Evolutionary conservation across 2,797 vertebrate genomes (phyloP), one percentile per base, ranked within the genome.

Genomic region (Gobionotothen gibberifrons): DNA sequence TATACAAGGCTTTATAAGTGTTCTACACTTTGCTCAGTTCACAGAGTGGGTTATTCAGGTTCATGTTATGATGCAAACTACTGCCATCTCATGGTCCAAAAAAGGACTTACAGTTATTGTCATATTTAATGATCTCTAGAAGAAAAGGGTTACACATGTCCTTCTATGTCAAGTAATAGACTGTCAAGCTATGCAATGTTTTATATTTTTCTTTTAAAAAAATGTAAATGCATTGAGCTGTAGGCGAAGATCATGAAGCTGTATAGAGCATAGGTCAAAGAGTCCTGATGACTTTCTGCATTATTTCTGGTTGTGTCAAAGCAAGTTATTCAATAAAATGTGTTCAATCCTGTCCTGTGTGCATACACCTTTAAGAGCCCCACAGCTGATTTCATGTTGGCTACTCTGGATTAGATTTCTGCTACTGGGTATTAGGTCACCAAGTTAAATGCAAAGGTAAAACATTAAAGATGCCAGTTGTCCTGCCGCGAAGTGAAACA

Each of bases 61-160:
- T 21, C 3, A n/a, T 57, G 40, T 48, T n/a, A 42, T 52, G 36
- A 69, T 43, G 26, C 4, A 0, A 44, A 39, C 36, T 72, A 29
- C 65, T 79, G 83, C 71, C 78, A 78, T 60, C 76, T 60, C 4
- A 51, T 78, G 81, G 72, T 64, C n/a, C 9, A 44, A 54, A 8
- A 26, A 10, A 49, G 26, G 26, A 19, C 1, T 4, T 19, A 2
- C 12, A 42, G 17, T 21, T 51, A 15, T 5, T 49, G 15, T 71
- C 21, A 43, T 15, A 7, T 48, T 49, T 14, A 5, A 26, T 46
- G 21, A 13, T 48, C 9, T 36, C 12, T 36, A 36, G 6, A 13
- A 60, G 21, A n/a, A 9, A 22, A 51, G 36, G 26, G 26, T 26
- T 26, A 26, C 16, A 36, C 14, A 22, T 6, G 5, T 15, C 2